Percentiles rank a stretch among this genome's conserved stretches.
phyloP scores from a whole-genome alignment of 2,113 vertebrate species.

The Willisornis vidua region DNA sequence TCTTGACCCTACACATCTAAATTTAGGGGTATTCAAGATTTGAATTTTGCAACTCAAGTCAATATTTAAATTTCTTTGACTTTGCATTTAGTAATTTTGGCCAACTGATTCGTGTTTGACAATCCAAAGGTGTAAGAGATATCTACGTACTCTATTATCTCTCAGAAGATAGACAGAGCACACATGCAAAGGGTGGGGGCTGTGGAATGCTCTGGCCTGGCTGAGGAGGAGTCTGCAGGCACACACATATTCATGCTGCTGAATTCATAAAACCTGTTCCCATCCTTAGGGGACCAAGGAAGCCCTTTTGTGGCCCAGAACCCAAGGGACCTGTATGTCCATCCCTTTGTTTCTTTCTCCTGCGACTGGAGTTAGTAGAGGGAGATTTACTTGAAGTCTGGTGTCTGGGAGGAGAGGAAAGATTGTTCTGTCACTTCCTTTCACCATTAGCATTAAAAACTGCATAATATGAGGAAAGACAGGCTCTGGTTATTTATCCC shows the following conservation, averaged over 20 bases:
- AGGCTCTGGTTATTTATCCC: neutral
- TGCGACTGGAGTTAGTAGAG: neutral
- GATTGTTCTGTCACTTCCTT: neutral
- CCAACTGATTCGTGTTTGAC: slow-evolving; percentile 45
- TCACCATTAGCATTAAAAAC: neutral
- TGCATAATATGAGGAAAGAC: neutral
- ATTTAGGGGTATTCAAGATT: slow-evolving; percentile 43
- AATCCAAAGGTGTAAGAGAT: slow-evolving; percentile 69
- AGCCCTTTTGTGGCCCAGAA: neutral
- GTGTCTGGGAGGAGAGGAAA: neutral
- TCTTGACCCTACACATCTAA: slow-evolving; percentile 41
- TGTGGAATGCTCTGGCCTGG: slow-evolving; percentile 10
- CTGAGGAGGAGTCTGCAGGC: neutral
- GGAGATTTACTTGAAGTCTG: neutral
- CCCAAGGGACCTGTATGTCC: neutral
- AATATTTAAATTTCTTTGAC: slow-evolving; percentile 62
- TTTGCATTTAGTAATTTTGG: neutral
- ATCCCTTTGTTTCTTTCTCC: neutral
- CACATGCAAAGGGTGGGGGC: neutral
- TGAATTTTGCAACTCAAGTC: slow-evolving; percentile 63
- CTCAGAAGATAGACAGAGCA: slow-evolving; percentile 38
- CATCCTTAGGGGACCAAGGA: neutral
- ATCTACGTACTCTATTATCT: slow-evolving; percentile 1
- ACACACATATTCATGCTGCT: neutral
- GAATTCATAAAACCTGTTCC: neutral